Conservation (phyloP, 2,797 vertebrate genomes). For the Eleutherodactylus coqui region DNA sequence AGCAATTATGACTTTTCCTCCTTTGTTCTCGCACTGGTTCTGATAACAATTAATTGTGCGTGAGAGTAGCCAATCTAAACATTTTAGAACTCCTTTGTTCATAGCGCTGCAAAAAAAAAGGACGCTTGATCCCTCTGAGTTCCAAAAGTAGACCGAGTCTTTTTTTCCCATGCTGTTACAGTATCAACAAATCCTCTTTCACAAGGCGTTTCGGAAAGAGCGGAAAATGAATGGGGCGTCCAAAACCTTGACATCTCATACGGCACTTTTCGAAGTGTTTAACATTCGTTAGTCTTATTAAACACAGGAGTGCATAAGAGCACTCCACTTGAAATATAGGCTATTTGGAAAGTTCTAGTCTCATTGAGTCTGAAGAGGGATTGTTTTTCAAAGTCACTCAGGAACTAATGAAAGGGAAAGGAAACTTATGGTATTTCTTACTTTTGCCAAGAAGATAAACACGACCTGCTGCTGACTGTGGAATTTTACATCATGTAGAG, state of each 20-base stretch:
- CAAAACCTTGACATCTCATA: background rate
- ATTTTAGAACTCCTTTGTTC: slow-evolving; percentile 70
- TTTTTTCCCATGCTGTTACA: slow-evolving; percentile 71
- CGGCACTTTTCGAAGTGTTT: slow-evolving; percentile 1
- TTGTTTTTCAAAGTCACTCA: slow-evolving; percentile 58
- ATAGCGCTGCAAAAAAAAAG: slow-evolving; percentile 67
- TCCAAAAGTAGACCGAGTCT: slow-evolving; percentile 70
- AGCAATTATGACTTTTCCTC: slow-evolving; percentile 72
- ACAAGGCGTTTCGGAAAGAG: slow-evolving; percentile 65
- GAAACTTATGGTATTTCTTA: slow-evolving; percentile 45
- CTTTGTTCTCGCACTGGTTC: slow-evolving; percentile 72
- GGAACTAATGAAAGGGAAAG: slow-evolving; percentile 52
- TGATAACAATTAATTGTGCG: slow-evolving; percentile 73
- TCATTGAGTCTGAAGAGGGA: slow-evolving; percentile 59
- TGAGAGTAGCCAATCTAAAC: slow-evolving; percentile 69
- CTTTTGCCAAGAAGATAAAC: slow-evolving; percentile 48
- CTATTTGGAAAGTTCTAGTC: slow-evolving; percentile 48
- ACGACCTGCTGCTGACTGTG: slow-evolving; percentile 39
- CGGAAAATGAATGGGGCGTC: slow-evolving; percentile 59
- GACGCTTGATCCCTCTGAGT: slow-evolving; percentile 69
- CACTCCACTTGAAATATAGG: slow-evolving; percentile 49
- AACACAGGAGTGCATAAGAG: background rate
- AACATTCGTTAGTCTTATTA: slow-evolving; percentile 23
- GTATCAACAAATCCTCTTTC: slow-evolving; percentile 68
- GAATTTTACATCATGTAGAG: slow-evolving; percentile 27